Evolutionary conservation across 37 sponge, comb jelly and placozoan species (phyloP).

Genomic region (Cliona cf. orientalis): DNA sequence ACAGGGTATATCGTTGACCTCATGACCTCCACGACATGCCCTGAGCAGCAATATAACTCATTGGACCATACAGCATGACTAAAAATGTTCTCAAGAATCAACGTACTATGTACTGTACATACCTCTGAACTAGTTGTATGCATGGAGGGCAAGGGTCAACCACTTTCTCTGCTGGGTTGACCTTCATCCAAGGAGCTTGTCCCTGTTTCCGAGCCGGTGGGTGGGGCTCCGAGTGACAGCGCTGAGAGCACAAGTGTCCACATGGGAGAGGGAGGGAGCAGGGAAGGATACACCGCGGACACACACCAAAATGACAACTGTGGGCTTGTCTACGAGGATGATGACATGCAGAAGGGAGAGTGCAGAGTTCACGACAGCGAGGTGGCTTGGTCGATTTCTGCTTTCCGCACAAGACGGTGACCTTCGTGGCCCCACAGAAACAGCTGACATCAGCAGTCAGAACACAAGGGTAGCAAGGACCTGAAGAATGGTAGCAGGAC

Average conservation of each 20-base stretch:
- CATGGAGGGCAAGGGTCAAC: constrained; percentile 79
- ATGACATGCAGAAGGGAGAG: constrained; percentile 74
- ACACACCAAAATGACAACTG: constrained; percentile 76
- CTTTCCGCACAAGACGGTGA: constrained; percentile 83
- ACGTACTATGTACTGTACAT: not conserved
- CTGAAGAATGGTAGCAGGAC: constrained; percentile 32
- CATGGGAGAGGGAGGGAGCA: constrained; percentile 73
- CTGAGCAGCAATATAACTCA: constrained; percentile 3
- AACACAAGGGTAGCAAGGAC: constrained; percentile 92
- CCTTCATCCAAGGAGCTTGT: constrained; percentile 66
- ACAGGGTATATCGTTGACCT: constrained; percentile 46
- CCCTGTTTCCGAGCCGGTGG: constrained; percentile 2
- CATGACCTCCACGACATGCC: constrained; percentile 60
- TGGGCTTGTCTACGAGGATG: constrained; percentile 64
- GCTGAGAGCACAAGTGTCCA: constrained; percentile 61
- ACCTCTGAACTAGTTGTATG: constrained; percentile 39
- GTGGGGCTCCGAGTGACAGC: constrained; percentile 72
- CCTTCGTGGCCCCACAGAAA: constrained; percentile 70
- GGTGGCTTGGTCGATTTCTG: constrained; percentile 76
- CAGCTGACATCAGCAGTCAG: constrained; percentile 70
- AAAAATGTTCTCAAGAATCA: not conserved
- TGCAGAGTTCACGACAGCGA: constrained; percentile 68
- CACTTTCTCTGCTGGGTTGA: constrained; percentile 13
- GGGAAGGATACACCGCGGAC: constrained; percentile 80
- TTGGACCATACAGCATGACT: not conserved